Conservation (phyloP, 2,888 invertebrate species). For the Cryptus armator region DNA sequence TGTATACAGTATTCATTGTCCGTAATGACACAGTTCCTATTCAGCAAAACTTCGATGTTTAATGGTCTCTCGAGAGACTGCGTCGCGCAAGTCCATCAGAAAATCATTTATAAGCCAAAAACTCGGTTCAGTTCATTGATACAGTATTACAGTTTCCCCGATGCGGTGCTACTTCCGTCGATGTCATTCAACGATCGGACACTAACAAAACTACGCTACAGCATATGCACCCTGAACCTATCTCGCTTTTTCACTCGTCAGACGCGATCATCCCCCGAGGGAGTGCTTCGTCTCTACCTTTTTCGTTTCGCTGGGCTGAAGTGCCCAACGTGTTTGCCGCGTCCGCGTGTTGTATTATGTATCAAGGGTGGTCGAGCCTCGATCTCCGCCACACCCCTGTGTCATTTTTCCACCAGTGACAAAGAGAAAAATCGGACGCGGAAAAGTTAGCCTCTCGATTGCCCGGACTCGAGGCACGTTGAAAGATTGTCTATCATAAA, state of each 20-base stretch:
- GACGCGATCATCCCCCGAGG: constrained; percentile 11
- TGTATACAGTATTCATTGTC: constrained; percentile 37
- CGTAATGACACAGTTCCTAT: constrained; percentile 22
- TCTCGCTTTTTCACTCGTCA: constrained; percentile 19
- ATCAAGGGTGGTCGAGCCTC: constrained; percentile 45
- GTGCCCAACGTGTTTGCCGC: constrained; percentile 13
- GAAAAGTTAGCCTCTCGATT: constrained; percentile 51
- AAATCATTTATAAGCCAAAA: constrained; percentile 67
- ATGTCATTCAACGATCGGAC: constrained; percentile 35
- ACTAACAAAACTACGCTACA: constrained; percentile 1
- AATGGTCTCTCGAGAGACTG: constrained; percentile 39
- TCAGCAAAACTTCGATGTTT: constrained; percentile 36
- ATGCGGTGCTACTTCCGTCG: constrained; percentile 3
- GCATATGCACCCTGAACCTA: not conserved
- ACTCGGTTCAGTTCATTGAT: constrained; percentile 59
- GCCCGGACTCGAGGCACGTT: constrained; percentile 37
- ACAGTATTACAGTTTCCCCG: not conserved
- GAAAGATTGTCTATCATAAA: not conserved
- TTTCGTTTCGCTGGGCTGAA: constrained; percentile 32
- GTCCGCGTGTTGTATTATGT: constrained; percentile 31
- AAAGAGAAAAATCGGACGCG: constrained; percentile 33
- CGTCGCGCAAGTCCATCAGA: constrained; percentile 54
- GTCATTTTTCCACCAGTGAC: constrained; percentile 50
- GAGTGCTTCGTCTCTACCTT: constrained; percentile 15
- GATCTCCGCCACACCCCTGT: constrained; percentile 52